These are phyloP conservation scores for Dinothrombium tinctorium DNA, from an alignment of 1,140 invertebrate species.

Conservation along the genomic window DNA sequence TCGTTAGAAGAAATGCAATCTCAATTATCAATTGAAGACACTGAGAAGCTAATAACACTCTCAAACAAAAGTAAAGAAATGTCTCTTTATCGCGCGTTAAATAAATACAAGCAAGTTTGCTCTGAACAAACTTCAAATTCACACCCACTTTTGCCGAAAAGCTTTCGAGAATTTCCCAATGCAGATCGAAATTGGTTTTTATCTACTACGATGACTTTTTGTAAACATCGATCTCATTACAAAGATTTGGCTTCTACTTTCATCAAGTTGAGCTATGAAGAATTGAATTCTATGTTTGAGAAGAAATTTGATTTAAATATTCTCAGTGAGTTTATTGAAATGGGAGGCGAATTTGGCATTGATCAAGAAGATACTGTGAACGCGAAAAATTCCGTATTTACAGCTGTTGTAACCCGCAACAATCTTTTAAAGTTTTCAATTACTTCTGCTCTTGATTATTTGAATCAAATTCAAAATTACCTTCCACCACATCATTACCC, in stretches of 20 bases:
- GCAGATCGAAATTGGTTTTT: background rate
- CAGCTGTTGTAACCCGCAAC: conserved; percentile 2
- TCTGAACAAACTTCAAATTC: too few relatives aligned
- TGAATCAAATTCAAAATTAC: background rate
- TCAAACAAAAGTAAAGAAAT: too few relatives aligned
- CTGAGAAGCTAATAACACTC: too few relatives aligned
- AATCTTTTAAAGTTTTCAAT: background rate
- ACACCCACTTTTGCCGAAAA: conserved; percentile 19
- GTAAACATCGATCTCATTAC: background rate
- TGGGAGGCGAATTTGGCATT: background rate
- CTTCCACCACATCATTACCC: conserved; percentile 31
- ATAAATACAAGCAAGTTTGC: too few relatives aligned
- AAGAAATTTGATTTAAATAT: background rate
- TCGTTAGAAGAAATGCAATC: conserved; percentile 23
- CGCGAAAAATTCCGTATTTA: background rate
- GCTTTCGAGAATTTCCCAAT: background rate
- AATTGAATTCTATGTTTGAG: conserved; percentile 1
- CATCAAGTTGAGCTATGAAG: conserved; percentile 3
- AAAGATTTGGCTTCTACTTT: background rate
- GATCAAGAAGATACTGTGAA: background rate
- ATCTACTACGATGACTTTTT: background rate
- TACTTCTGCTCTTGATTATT: background rate
- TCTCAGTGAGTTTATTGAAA: background rate
- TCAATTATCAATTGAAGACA: conserved; percentile 33
- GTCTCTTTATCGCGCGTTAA: too few relatives aligned